A percentile compares a stretch with the other conserved stretches of the same genome.
phyloP scores from a whole-genome alignment of 92 coral and sea anemone species.

The Actinostola sp. region DNA sequence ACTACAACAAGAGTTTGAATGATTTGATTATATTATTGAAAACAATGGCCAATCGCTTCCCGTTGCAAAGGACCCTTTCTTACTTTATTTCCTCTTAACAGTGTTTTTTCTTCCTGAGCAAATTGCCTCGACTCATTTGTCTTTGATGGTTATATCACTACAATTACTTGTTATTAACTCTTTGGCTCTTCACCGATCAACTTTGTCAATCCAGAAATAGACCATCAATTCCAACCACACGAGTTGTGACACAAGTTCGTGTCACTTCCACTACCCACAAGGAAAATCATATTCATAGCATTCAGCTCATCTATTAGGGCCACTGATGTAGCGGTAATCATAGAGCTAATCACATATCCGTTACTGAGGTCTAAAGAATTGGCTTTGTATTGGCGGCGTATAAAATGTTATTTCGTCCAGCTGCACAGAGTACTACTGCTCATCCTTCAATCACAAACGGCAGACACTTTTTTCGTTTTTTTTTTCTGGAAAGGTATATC shows the following conservation, averaged over 20 bases:
- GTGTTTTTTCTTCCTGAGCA: slow-evolving; percentile 13
- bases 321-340: slow-evolving; percentile 33
- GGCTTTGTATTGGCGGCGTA: slow-evolving; percentile 3
- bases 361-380: slow-evolving; percentile 6
- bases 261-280: slow-evolving; percentile 30
- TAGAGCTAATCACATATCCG: slow-evolving; percentile 28
- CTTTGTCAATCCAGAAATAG: slow-evolving; percentile 19
- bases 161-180: slow-evolving; percentile 25
- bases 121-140: slow-evolving; percentile 24
- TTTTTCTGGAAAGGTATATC: not conserved
- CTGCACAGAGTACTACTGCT: slow-evolving; percentile 1
- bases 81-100: slow-evolving; percentile 19
- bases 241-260: slow-evolving; percentile 22
- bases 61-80: slow-evolving; percentile 26
- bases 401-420: slow-evolving; percentile 29
- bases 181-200: not conserved
- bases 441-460: not conserved
- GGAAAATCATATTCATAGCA: slow-evolving; percentile 4
- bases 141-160: slow-evolving; percentile 17
- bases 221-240: slow-evolving; percentile 23
- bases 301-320: slow-evolving; percentile 16
- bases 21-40: slow-evolving; percentile 27
- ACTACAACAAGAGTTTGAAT: slow-evolving; percentile 13
- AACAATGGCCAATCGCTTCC: slow-evolving; percentile 28
- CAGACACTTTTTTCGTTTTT: not conserved